Percentiles rank a stretch among this genome's conserved stretches.
phyloP scores from a whole-genome alignment of 2,888 invertebrate species.

The Mimas tiliae region DNA sequence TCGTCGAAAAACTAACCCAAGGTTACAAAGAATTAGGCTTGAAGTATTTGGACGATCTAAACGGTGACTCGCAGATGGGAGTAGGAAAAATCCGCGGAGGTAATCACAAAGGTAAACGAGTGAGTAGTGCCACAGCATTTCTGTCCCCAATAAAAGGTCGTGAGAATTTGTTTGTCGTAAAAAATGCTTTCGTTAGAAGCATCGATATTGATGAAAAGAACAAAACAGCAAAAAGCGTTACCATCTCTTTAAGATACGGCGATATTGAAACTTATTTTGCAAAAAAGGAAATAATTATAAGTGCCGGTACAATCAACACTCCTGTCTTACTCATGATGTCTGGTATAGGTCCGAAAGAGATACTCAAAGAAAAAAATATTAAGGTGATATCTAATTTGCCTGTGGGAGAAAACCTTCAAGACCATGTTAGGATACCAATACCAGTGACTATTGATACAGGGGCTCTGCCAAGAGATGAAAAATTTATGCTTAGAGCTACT shows the following conservation, averaged over 20 bases:
- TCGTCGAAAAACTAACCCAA: conserved; percentile 60
- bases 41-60: conserved; percentile 68
- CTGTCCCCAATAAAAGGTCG: conserved; percentile 60
- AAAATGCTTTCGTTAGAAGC: conserved; percentile 57
- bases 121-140: conserved; percentile 83
- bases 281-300: conserved; percentile 67
- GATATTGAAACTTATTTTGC: conserved; percentile 55
- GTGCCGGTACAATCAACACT: conserved; percentile 70
- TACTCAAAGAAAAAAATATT: conserved; percentile 59
- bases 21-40: conserved; percentile 81
- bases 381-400: conserved; percentile 61
- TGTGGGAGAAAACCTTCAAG: conserved; percentile 77
- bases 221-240: conserved; percentile 59
- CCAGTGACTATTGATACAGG: conserved; percentile 67
- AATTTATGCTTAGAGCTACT: conserved; percentile 66
- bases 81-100: conserved; percentile 81
- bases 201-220: conserved; percentile 53
- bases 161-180: conserved; percentile 66
- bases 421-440: conserved; percentile 75
- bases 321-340: conserved; percentile 70
- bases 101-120: conserved; percentile 77
- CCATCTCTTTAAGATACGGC: conserved; percentile 54
- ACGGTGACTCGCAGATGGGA: conserved; percentile 78
- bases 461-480: conserved; percentile 55
- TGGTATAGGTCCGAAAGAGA: conserved; percentile 66